These are phyloP conservation scores for Agriotes lineatus DNA, from an alignment of 2,888 invertebrate species.

Conservation along the genomic window DNA sequence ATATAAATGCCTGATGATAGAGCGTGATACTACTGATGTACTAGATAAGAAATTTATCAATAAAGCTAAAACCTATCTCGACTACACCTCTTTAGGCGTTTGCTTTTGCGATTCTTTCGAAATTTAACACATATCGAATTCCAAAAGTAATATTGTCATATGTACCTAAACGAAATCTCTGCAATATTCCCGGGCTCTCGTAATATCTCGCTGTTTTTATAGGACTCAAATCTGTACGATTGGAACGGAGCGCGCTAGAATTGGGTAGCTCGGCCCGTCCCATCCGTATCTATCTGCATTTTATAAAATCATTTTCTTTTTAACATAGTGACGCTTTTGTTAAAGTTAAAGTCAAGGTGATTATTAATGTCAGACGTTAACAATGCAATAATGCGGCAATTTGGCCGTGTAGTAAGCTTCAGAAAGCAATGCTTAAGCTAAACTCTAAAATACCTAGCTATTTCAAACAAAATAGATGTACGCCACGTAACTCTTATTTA, in stretches of 20 bases:
- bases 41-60: constrained; percentile 36
- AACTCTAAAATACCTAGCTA: too few species aligned
- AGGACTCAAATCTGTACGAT: constrained; percentile 55
- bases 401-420: too few species aligned
- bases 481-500: too few species aligned
- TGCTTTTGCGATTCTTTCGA: constrained; percentile 40
- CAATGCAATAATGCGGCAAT: too few species aligned
- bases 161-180: constrained; percentile 60
- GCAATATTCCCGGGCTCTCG: constrained; percentile 57
- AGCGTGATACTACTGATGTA: constrained; percentile 44
- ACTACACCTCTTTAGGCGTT: constrained; percentile 38
- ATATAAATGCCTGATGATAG: constrained; percentile 42
- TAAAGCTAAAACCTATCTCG: constrained; percentile 39
- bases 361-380: too few species aligned
- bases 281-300: constrained; percentile 2
- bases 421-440: too few species aligned
- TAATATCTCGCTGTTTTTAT: constrained; percentile 61
- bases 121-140: constrained; percentile 56
- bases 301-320: constrained; percentile 3
- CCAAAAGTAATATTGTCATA: constrained; percentile 60
- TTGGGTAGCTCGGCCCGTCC: neutral
- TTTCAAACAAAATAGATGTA: too few species aligned
- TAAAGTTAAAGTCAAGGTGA: too few species aligned
- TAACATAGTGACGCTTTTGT: too few species aligned
- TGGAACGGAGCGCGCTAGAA: constrained; percentile 28